Conservation (phyloP, 2,113 vertebrate species). For the Phoenicopterus ruber region DNA sequence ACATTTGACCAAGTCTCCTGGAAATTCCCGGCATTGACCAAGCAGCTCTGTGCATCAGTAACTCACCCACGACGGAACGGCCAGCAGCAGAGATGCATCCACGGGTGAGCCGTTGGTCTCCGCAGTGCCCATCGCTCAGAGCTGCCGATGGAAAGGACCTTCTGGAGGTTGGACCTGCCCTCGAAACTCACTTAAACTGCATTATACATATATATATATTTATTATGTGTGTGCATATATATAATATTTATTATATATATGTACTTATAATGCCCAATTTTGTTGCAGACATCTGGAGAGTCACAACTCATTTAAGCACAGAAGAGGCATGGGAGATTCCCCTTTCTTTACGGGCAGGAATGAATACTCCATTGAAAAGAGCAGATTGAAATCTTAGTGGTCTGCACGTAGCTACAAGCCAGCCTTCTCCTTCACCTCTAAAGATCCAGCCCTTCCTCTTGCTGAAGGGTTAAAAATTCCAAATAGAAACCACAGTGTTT, state of each 20-base stretch:
- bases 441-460: not conserved
- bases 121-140: not conserved
- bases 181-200: not conserved
- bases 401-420: not conserved
- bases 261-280: not conserved
- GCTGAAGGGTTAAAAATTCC: conserved; percentile 34
- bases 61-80: fast-evolving
- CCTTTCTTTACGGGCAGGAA: not conserved
- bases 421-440: not conserved
- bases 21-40: not conserved
- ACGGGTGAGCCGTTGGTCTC: not conserved
- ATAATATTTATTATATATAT: not conserved
- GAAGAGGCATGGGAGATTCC: not conserved
- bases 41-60: not conserved
- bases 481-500: conserved; percentile 32
- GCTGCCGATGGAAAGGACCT: not conserved
- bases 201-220: not conserved
- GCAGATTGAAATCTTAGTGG: not conserved
- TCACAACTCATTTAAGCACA: not conserved
- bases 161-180: not conserved
- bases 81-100: not conserved
- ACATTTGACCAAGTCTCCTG: not conserved
- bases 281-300: not conserved
- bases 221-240: not conserved
- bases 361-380: not conserved